phyloP scores from a whole-genome alignment of 2,797 vertebrate genomes.

The Oreonectes daqikongensis region DNA sequence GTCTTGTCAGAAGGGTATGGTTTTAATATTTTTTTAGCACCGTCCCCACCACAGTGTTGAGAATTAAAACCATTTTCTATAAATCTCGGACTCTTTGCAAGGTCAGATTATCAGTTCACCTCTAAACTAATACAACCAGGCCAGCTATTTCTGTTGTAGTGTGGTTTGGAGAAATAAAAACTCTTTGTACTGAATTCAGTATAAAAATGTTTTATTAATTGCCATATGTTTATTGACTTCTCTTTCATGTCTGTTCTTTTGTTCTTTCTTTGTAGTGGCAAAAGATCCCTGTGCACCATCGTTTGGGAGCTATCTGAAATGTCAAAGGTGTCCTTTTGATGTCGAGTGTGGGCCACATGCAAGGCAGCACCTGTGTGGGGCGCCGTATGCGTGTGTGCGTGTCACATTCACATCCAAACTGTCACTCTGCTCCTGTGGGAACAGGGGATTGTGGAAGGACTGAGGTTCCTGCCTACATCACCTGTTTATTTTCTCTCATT shows the following conservation, averaged over 20 bases:
- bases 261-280: conserved; percentile 99
- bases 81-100: not conserved
- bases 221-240: conserved; percentile 99
- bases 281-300: conserved; percentile 96
- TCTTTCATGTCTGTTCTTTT: conserved; percentile 99
- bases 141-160: conserved; percentile 74
- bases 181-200: conserved; percentile 94
- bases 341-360: conserved; percentile 89
- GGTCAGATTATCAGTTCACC: not conserved
- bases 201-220: conserved; percentile 99
- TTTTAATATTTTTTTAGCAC: not conserved
- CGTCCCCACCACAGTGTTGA: too few relatives aligned
- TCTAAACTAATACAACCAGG: not conserved
- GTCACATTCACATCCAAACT: conserved; percentile 49
- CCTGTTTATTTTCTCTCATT: not conserved
- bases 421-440: conserved; percentile 59
- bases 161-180: conserved; percentile 82
- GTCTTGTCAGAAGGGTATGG: not conserved
- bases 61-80: not conserved
- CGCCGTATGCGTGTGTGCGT: conserved; percentile 44
- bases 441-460: not conserved
- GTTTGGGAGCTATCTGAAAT: conserved; percentile 97
- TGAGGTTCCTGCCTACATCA: not conserved
- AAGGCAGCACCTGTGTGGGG: conserved; percentile 82
- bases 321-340: conserved; percentile 99